Evolutionary conservation across 2,888 invertebrate species (phyloP), one percentile per base, ranked within the genome.

Genomic region (Thecophora atra): DNA sequence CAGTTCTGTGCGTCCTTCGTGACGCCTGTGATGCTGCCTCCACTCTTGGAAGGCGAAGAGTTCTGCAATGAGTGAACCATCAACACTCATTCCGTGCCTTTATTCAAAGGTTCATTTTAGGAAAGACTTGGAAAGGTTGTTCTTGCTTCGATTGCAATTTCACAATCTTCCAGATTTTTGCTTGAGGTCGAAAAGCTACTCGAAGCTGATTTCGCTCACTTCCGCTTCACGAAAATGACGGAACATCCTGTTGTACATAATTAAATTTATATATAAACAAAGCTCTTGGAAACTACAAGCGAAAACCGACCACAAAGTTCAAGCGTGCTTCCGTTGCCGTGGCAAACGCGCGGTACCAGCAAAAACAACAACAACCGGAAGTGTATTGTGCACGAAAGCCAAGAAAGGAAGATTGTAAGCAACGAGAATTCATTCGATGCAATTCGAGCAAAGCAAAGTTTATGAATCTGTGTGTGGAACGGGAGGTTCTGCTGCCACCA

Each of bases 251-350:
- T 30, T 62, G 19, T 21, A n/a, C 19, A 47, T 62, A 70, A 70
- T 62, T 60, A 62, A 67, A 70, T 62, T 70, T 62, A 28, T 28
- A 51, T 28, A 62, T 44, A 47, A 70, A 47, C 62, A 70, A 51
- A 70, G 60, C 47, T 70, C 51, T 37, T 17, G 62, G 19, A 67
- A 47, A 62, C 24, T 30, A n/a, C 52, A 62, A 60, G n/a, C n/a
- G n/a, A n/a, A n/a, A n/a, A n/a, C n/a, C n/a, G n/a, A n/a, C n/a
- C 37, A 37, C 6, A 11, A 37, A 37, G 11, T 37, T 37, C 37
- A 37, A 37, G 70, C 37, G 28, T 47, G 54, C 70, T 62, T 70
- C 70, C 70, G 51, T 15, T 62, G 42, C 58, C 58, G 24, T 47
- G 8, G 1, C 58, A 51, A 44, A 19, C 30, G 37, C 67, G 30